phyloP scores from a whole-genome alignment of 2,797 vertebrate genomes.

The Malurus leucopterus region DNA sequence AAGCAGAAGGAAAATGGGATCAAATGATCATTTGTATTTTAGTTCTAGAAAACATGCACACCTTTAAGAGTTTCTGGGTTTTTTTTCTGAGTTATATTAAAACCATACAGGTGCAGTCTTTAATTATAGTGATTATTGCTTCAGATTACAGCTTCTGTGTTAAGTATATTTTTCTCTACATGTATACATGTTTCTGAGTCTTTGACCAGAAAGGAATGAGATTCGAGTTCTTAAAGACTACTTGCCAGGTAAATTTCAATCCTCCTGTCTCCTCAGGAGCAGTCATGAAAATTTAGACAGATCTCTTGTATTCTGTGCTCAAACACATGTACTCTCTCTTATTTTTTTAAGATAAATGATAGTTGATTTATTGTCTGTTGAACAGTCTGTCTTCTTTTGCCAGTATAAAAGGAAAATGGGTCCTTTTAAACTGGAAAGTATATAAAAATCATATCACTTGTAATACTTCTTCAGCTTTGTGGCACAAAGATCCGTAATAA shows the following conservation, averaged over 20 bases:
- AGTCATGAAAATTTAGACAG: not conserved
- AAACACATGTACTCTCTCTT: not conserved
- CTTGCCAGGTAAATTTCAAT: not conserved
- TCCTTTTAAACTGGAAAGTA: not conserved
- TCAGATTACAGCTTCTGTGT: not conserved
- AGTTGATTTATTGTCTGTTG: not conserved
- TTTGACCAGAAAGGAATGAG: not conserved
- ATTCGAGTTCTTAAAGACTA: not conserved
- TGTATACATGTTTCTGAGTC: not conserved
- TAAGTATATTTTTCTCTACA: not conserved
- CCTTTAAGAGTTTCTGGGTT: accelerated
- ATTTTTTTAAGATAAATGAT: not conserved
- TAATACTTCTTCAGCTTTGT: not conserved
- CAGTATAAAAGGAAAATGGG: not conserved
- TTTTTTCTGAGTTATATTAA: not conserved
- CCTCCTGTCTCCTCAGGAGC: not conserved
- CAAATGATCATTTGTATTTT: not conserved
- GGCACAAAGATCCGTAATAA: not conserved
- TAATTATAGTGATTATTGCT: not conserved
- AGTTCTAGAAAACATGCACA: not conserved
- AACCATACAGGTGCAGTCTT: not conserved
- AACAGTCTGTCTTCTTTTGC: not conserved
- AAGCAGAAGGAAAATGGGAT: not conserved
- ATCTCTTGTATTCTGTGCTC: not conserved
- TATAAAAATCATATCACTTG: not conserved